phyloP scores from a whole-genome alignment of 2,797 vertebrate genomes.

The Microcaecilia unicolor region DNA sequence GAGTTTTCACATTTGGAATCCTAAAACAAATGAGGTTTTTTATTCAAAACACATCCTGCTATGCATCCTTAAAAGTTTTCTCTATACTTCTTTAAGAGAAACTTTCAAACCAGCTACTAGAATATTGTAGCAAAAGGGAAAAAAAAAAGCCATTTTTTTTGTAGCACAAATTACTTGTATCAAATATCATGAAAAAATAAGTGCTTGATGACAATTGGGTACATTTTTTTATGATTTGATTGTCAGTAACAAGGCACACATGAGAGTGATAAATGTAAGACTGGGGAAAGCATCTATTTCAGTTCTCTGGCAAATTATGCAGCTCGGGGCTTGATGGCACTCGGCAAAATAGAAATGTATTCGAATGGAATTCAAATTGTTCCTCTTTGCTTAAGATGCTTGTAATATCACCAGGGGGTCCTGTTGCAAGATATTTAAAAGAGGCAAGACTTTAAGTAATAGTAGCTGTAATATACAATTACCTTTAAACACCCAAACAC shows the following conservation, averaged over 20 bases:
- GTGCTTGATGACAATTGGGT: conserved; percentile 60
- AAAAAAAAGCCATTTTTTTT: conserved; percentile 37
- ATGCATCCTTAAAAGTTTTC: conserved; percentile 11
- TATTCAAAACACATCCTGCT: conserved; percentile 13
- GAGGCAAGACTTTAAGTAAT: conserved; percentile 94
- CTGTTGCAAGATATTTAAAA: conserved; percentile 91
- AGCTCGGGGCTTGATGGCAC: conserved; percentile 65
- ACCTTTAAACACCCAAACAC: conserved; percentile 91
- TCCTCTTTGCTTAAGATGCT: conserved; percentile 83
- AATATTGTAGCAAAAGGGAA: conserved; percentile 27
- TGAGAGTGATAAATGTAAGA: conserved; percentile 71
- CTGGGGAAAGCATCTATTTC: conserved; percentile 66
- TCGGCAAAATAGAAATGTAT: conserved; percentile 88
- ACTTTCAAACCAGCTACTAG: conserved; percentile 26
- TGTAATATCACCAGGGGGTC: conserved; percentile 88
- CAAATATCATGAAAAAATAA: conserved; percentile 59
- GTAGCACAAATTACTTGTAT: conserved; percentile 59
- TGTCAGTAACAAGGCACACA: conserved; percentile 63
- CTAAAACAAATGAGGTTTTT: not conserved
- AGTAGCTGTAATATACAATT: conserved; percentile 91
- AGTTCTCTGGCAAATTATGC: conserved; percentile 65
- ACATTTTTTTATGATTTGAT: conserved; percentile 63
- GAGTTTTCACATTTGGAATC: no score
- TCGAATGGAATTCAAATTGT: conserved; percentile 92
- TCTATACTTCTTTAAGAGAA: conserved; percentile 32